Base-by-base conservation (phyloP, 1,140 invertebrate genomes). In the Trachymyrmex septentrionalis region DNA sequence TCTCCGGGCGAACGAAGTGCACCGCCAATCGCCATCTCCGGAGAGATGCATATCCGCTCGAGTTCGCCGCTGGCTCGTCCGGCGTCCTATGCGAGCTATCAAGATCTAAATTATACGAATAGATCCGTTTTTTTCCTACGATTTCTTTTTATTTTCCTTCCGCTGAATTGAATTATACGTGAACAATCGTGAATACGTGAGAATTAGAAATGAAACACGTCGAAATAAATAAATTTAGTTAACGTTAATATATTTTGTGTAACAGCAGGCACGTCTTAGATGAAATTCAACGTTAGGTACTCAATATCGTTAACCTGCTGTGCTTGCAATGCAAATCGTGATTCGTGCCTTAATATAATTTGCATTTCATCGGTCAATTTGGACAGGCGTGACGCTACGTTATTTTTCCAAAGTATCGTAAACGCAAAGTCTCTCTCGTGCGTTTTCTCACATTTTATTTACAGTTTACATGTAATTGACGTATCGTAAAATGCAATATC, bases 1-100 rank as follows among this genome's bases (percentile, higher is more conserved):
- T 57, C 27, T 73, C 71, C 71, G 50, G 50, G 27, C 34, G 3
- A 57, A 53, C 71, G 16, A 16, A 16, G n/a, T 61, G 55, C 73
- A 69, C 69, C 27, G 77, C 77, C 38, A 10, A 69, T 80, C n/a
- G 77, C 34, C 77, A 69, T 69, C 77, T 80, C 77, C 63, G 63
- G 64, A 69, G 64, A 69, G 64, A 53, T 80, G 77, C 77, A 69
- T 55, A 55, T 80, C 63, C 63, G 27, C 7, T 69, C 27, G 21
- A 48, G n/a, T 19, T 67, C 30, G 9, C 21, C 44, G 21, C 27
- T 73, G 27, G 21, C 34, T 27, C 30, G 14, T 3, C 19, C 53
- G 27, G 10, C 50, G 19, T 1, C 0, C 3, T 21, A 16, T 2
- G 10, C 53, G 53, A 57, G n/a, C 34, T 30, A 75, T n/a, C 55